Conservation (phyloP, 1,140 invertebrate species). For the Musca vetustissima region DNA sequence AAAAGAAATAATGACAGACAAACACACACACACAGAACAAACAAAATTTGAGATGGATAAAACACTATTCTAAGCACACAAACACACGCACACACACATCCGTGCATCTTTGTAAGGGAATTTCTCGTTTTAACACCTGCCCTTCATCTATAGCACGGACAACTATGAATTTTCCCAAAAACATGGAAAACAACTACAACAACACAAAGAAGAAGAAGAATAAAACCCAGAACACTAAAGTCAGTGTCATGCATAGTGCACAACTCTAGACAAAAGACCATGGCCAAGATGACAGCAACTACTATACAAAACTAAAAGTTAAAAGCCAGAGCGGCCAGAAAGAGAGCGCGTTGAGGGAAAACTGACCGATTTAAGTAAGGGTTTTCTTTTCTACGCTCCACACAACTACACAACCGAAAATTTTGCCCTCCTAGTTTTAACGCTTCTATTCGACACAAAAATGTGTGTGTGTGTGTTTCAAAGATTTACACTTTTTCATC, state of each 20-base stretch:
- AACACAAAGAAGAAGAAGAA: neutral
- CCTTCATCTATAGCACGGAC: no score
- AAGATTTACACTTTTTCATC: constrained; percentile 17
- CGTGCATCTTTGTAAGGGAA: neutral
- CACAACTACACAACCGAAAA: neutral
- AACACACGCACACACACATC: no score
- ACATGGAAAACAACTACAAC: neutral
- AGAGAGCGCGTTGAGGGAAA: neutral
- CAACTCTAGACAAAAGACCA: no score
- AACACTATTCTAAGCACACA: no score
- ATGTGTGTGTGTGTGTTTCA: neutral
- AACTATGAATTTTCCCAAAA: constrained; percentile 4
- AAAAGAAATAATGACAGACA: neutral
- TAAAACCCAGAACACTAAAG: neutral
- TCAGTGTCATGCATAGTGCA: no score
- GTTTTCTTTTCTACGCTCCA: constrained; percentile 2
- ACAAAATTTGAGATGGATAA: no score
- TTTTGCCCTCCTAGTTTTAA: constrained; percentile 12
- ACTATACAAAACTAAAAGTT: neutral
- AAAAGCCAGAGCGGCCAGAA: neutral
- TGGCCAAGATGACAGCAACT: no score
- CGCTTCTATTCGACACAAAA: constrained; percentile 16
- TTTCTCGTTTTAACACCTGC: constrained; percentile 22
- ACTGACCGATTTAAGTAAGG: neutral
- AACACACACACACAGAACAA: no score